Evolutionary conservation across 2,888 invertebrate genomes (phyloP).

Genomic region (Drosophila yooni): DNA sequence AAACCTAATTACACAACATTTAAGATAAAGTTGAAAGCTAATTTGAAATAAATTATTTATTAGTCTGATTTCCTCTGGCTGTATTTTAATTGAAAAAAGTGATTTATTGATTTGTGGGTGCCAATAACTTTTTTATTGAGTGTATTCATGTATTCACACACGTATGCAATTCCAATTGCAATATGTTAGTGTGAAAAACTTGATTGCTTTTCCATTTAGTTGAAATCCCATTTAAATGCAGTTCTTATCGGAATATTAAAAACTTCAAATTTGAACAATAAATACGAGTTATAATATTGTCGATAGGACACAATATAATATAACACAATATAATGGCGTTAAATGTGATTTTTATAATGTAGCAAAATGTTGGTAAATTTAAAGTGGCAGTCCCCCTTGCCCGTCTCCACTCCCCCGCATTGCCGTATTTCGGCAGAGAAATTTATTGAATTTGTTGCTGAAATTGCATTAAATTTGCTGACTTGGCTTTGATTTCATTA

Average conservation of each 20-base stretch:
- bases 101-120: neutral
- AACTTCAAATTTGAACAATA: neutral
- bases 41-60: neutral
- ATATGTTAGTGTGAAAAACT: neutral
- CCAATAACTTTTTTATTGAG: neutral
- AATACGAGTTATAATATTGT: neutral
- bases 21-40: neutral
- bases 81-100: neutral
- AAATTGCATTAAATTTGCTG: constrained; percentile 65
- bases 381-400: constrained; percentile 27
- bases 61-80: neutral
- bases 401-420: neutral
- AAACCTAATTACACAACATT: neutral
- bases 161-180: neutral
- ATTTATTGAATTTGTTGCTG: constrained; percentile 55
- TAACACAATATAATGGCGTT: constrained; percentile 24
- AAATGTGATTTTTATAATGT: constrained; percentile 54
- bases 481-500: constrained; percentile 67
- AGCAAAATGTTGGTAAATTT: constrained; percentile 47
- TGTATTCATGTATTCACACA: neutral
- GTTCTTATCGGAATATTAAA: neutral
- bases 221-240: neutral
- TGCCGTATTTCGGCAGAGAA: constrained; percentile 14
- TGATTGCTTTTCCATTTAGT: neutral
- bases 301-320: neutral